These are phyloP conservation scores for Callipepla californica DNA, from an alignment of 2,113 vertebrate species.

Conservation along the genomic window DNA sequence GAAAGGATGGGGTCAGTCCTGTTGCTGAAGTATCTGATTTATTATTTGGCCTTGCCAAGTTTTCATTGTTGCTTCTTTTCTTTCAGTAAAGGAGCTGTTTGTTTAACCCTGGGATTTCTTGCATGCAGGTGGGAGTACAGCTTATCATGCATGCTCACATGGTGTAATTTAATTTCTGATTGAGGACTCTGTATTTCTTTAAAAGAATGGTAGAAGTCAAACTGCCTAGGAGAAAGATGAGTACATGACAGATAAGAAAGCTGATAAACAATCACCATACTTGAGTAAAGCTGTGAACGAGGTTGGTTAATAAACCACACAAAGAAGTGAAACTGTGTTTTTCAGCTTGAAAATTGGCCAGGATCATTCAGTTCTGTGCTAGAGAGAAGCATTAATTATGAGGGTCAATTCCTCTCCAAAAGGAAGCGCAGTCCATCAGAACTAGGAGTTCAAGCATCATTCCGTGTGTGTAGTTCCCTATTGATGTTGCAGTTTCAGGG, in stretches of 20 bases:
- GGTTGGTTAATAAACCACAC: neutral
- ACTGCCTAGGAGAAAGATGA: neutral
- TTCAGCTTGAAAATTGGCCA: neutral
- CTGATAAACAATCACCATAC: neutral
- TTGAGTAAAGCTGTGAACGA: neutral
- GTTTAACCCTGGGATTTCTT: neutral
- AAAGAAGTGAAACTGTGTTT: neutral
- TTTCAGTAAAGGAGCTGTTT: neutral
- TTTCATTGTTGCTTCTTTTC: neutral
- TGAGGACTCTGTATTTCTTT: neutral
- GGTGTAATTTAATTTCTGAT: conserved; percentile 11
- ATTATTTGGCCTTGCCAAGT: neutral
- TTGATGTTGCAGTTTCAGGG: neutral
- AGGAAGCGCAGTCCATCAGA: neutral
- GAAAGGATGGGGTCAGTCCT: neutral
- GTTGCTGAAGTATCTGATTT: neutral
- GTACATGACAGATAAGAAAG: neutral
- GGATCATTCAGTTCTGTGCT: neutral
- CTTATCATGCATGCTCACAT: neutral
- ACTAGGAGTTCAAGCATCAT: neutral
- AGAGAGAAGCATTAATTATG: neutral
- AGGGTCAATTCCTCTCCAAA: neutral
- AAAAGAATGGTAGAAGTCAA: neutral
- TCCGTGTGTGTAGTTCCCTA: neutral
- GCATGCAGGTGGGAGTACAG: neutral